These are phyloP conservation scores for Tringa solitaria DNA, from an alignment of 2,113 vertebrate genomes.

Conservation along the genomic window DNA sequence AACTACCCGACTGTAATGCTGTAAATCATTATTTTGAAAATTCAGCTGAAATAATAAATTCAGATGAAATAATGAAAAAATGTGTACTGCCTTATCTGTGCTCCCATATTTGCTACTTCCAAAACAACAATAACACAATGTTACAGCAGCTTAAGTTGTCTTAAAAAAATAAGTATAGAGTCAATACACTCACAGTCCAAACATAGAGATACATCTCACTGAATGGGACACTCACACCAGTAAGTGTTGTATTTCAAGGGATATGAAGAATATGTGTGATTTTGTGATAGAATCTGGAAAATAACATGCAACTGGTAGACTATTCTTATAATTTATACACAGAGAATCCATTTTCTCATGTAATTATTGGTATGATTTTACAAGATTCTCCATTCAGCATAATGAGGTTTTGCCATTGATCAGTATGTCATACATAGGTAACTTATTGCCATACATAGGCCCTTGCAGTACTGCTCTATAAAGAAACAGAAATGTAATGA, in stretches of 20 bases:
- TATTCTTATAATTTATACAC: not conserved
- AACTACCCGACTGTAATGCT: not conserved
- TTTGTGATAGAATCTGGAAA: not conserved
- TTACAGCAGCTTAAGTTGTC: not conserved
- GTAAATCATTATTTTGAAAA: not conserved
- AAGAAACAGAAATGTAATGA: slow-evolving; percentile 73
- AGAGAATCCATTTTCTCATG: not conserved
- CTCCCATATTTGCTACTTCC: not conserved
- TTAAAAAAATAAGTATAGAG: not conserved
- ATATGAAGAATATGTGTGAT: not conserved
- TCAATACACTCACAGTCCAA: not conserved
- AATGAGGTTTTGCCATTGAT: slow-evolving; percentile 37
- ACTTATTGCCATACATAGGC: slow-evolving; percentile 75
- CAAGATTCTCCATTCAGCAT: slow-evolving; percentile 37
- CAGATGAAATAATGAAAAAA: not conserved
- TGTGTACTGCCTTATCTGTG: not conserved
- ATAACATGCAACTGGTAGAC: slow-evolving; percentile 18
- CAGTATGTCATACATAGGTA: slow-evolving; percentile 59
- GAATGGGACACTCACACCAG: not conserved
- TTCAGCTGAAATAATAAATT: not conserved
- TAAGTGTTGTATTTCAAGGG: not conserved
- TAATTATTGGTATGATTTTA: slow-evolving; percentile 47
- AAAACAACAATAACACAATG: not conserved
- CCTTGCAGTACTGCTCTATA: slow-evolving; percentile 75
- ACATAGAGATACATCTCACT: not conserved